Evolutionary conservation across 2,113 vertebrate genomes (phyloP).

Genomic region (Tringa solitaria): DNA sequence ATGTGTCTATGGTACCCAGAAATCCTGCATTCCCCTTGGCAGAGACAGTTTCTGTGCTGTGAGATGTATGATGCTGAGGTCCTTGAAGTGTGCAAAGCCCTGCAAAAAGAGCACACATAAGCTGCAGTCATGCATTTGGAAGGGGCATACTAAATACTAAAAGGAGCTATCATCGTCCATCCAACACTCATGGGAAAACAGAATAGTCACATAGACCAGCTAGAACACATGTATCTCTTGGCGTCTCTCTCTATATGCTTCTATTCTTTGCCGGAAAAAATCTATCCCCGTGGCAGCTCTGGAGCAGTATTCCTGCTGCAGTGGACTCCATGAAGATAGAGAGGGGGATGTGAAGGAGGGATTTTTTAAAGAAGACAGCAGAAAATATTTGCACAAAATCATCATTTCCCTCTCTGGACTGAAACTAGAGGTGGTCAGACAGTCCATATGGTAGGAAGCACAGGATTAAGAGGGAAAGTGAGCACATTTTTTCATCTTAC

Average conservation of each 20-base stretch:
- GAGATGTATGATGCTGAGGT: background rate
- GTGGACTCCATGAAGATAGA: background rate
- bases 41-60: background rate
- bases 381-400: background rate
- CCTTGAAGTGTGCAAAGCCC: background rate
- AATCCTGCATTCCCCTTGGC: background rate
- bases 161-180: background rate
- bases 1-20: background rate
- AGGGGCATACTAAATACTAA: background rate
- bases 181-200: background rate
- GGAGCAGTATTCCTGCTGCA: background rate
- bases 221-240: background rate
- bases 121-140: background rate
- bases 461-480: background rate
- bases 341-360: background rate
- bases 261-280: background rate
- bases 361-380: background rate
- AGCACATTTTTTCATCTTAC: background rate
- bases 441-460: background rate
- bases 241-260: accelerated
- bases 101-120: background rate
- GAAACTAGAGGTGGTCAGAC: background rate
- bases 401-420: background rate
- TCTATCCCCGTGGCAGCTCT: background rate
- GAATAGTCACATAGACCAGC: background rate